These are phyloP conservation scores for Scaptodrosophila lebanonensis DNA, from an alignment of 1,140 invertebrate genomes.

Conservation along the genomic window DNA sequence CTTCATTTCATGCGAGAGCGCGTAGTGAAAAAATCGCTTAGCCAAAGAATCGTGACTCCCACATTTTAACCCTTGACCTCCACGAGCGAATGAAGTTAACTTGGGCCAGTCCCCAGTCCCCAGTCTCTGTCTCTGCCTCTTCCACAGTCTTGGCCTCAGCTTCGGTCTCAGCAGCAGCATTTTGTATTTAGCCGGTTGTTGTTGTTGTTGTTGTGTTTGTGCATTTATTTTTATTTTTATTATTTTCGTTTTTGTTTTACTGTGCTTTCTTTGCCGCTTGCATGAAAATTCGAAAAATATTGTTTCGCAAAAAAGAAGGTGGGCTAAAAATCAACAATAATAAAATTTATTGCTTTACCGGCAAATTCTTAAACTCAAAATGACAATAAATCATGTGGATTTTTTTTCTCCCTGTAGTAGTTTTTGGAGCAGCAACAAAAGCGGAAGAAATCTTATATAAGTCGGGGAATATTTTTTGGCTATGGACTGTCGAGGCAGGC, in stretches of 20 bases:
- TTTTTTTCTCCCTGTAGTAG: slow-evolving; percentile 39
- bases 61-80: slow-evolving; percentile 76
- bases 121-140: too few species aligned
- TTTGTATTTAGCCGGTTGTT: slow-evolving; percentile 17
- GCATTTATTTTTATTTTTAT: not conserved
- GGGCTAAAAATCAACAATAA: slow-evolving; percentile 59
- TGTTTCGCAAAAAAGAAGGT: slow-evolving; percentile 27
- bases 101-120: slow-evolving; percentile 29
- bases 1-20: slow-evolving; percentile 65
- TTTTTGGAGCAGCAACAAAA: too few species aligned
- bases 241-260: not conserved
- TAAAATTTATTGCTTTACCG: slow-evolving; percentile 70
- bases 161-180: slow-evolving; percentile 1
- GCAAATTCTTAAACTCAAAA: slow-evolving; percentile 73
- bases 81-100: slow-evolving; percentile 70
- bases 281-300: slow-evolving; percentile 33
- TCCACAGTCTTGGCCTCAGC: too few species aligned
- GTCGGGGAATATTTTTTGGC: too few species aligned
- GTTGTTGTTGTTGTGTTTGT: slow-evolving; percentile 17
- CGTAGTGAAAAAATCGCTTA: slow-evolving; percentile 57
- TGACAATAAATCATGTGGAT: slow-evolving; percentile 74
- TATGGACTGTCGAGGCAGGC: too few species aligned
- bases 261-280: slow-evolving; percentile 44
- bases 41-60: slow-evolving; percentile 73
- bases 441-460: too few species aligned